These are phyloP conservation scores for Hucho hucho DNA, from an alignment of 2,113 vertebrate genomes.

Conservation along the genomic window DNA sequence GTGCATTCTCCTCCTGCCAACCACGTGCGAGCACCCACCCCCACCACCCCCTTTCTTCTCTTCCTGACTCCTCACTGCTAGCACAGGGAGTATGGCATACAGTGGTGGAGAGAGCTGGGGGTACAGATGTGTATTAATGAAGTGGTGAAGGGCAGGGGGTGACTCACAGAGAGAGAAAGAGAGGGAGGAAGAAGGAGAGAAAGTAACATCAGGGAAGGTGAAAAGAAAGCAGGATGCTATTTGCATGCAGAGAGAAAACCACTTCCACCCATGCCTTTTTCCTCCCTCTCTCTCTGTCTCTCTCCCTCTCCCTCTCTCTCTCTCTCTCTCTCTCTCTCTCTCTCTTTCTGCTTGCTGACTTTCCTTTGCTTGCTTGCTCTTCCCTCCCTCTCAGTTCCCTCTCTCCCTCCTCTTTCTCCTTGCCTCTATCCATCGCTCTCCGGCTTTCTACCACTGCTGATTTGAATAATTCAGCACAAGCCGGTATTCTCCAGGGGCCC, in stretches of 20 bases:
- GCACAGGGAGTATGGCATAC: not conserved
- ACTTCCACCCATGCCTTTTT: constrained; percentile 7
- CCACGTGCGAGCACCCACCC: constrained; percentile 52
- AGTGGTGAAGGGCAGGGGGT: not conserved
- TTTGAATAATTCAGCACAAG: constrained; percentile 85
- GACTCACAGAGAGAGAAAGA: constrained; percentile 10
- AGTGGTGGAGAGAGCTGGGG: not conserved
- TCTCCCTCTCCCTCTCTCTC: constrained; percentile 1
- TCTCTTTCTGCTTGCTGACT: constrained; percentile 32
- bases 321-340: not conserved
- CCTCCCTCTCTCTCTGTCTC: constrained; percentile 12
- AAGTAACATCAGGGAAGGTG: not conserved
- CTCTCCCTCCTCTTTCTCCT: constrained; percentile 51
- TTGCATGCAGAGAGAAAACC: constrained; percentile 17
- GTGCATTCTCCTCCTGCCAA: constrained; percentile 70
- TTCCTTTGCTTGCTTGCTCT: constrained; percentile 26
- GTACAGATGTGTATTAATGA: constrained; percentile 35
- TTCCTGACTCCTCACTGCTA: not conserved
- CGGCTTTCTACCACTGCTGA: constrained; percentile 68
- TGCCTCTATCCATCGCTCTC: constrained; percentile 61
- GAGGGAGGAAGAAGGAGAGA: not conserved
- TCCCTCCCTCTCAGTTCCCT: not conserved
- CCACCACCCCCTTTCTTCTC: not conserved
- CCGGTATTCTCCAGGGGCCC: constrained; percentile 80
- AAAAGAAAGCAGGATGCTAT: not conserved